Conservation (phyloP, 2,113 vertebrate species). For the Pleuronectes platessa region DNA sequence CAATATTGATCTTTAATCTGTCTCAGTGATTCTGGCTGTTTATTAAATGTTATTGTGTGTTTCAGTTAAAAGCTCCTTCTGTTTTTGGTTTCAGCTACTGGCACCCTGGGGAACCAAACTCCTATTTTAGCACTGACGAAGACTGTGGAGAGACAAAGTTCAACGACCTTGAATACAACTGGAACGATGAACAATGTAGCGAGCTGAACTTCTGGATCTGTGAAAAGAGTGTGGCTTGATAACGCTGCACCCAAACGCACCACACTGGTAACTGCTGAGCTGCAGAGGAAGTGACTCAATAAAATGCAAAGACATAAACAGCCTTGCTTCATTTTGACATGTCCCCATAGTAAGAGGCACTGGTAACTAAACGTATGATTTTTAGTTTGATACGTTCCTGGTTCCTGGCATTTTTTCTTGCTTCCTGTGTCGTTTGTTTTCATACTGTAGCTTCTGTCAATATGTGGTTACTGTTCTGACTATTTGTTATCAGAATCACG, state of each 20-base stretch:
- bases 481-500: too few relatives aligned
- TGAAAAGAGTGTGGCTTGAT: constrained; percentile 1
- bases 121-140: neutral
- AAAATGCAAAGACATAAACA: neutral
- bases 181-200: constrained; percentile 3
- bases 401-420: too few relatives aligned
- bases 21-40: neutral
- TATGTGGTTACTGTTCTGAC: too few relatives aligned
- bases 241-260: neutral
- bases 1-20: neutral
- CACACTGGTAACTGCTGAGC: neutral
- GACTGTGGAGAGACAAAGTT: constrained; percentile 3
- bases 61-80: neutral
- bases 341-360: too few relatives aligned
- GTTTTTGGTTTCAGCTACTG: constrained; percentile 25
- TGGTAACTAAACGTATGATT: too few relatives aligned
- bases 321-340: neutral
- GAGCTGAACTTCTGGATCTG: neutral
- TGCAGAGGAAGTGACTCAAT: neutral
- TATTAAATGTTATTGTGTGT: neutral
- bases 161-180: neutral
- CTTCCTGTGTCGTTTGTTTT: too few relatives aligned
- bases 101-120: constrained; percentile 9
- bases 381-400: too few relatives aligned
- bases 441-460: too few relatives aligned